Evolutionary conservation across 2,113 vertebrate genomes (phyloP).

Genomic region (Phylloscopus whistleri): DNA sequence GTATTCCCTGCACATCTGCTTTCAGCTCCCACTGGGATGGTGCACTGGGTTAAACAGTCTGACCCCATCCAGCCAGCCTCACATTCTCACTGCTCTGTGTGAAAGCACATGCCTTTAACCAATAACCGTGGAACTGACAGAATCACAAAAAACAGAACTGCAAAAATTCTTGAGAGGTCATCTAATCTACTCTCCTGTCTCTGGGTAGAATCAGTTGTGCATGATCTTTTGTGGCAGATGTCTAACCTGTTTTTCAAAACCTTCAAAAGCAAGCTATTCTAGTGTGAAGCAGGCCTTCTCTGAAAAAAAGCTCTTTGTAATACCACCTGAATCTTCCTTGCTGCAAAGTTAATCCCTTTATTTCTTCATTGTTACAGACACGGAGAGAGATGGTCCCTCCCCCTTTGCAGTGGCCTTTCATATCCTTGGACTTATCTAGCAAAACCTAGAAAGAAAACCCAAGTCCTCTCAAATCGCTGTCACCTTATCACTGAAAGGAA

Average conservation of each 20-base stretch:
- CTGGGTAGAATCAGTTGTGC: neutral
- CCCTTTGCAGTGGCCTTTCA: neutral
- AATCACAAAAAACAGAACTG: neutral
- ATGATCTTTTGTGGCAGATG: slow-evolving; percentile 14
- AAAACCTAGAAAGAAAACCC: neutral
- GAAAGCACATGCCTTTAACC: neutral
- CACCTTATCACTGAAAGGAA: neutral
- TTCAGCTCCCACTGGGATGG: neutral
- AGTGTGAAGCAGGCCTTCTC: neutral
- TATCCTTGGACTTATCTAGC: neutral
- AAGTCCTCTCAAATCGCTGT: neutral
- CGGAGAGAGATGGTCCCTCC: neutral
- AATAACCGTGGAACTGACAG: neutral
- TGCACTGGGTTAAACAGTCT: neutral
- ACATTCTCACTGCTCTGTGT: neutral
- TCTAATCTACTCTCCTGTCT: slow-evolving; percentile 11
- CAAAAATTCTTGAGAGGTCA: slow-evolving; percentile 41
- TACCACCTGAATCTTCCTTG: neutral
- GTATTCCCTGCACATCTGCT: neutral
- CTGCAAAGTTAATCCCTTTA: slow-evolving; percentile 3
- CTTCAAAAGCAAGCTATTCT: slow-evolving; percentile 31
- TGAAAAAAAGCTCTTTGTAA: slow-evolving; percentile 7
- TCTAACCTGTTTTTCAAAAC: slow-evolving; percentile 29
- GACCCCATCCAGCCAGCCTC: neutral
- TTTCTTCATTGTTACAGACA: neutral